These are phyloP conservation scores for Protobothrops mucrosquamatus DNA, from an alignment of 2,113 vertebrate genomes.

Conservation along the genomic window DNA sequence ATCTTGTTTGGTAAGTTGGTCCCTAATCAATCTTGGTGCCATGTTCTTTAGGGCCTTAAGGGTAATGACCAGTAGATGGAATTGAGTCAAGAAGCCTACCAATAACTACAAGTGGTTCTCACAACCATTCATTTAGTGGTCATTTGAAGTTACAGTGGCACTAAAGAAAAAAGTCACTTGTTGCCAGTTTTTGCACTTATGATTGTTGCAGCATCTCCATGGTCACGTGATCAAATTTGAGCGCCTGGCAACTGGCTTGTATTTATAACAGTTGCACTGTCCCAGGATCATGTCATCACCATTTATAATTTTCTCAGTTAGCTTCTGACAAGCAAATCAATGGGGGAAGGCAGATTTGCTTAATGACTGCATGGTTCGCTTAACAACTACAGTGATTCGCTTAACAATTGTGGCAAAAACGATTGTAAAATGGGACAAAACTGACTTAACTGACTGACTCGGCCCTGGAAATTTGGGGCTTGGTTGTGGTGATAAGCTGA, in stretches of 20 bases:
- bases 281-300: not conserved
- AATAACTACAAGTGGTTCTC: not conserved
- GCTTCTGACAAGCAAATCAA: not conserved
- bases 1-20: not conserved
- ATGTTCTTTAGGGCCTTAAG: not conserved
- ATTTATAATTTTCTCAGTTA: not conserved
- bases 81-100: not conserved
- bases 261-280: not conserved
- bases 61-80: not conserved
- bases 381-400: not conserved
- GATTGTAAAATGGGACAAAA: not conserved
- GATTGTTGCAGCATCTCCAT: not conserved
- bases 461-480: not conserved
- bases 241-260: not conserved
- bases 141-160: not conserved
- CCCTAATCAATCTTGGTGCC: not conserved
- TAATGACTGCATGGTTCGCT: not conserved
- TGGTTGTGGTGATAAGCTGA: not conserved
- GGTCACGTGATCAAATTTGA: not conserved
- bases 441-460: not conserved
- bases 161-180: not conserved
- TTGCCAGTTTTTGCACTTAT: not conserved
- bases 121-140: not conserved
- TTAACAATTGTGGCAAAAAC: not conserved
- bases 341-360: not conserved